phyloP scores from a whole-genome alignment of 2,888 invertebrate species.

The Seladonia tumulorum region DNA sequence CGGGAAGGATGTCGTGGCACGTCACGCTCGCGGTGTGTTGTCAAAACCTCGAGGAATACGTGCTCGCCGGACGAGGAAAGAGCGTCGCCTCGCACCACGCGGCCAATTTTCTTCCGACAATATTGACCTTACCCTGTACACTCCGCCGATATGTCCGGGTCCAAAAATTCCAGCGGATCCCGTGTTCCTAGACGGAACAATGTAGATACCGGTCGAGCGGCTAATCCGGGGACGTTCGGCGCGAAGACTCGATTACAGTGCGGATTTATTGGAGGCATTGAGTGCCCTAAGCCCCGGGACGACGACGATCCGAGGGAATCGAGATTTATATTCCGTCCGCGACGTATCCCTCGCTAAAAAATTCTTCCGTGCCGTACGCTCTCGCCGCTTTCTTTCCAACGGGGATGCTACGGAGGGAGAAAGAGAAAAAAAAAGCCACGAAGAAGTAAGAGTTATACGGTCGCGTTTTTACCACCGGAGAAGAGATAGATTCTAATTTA shows the following conservation, averaged over 20 bases:
- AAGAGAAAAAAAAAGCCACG: no score
- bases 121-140: conserved; percentile 70
- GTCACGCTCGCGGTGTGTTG: conserved; percentile 46
- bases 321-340: conserved; percentile 67
- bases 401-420: background rate
- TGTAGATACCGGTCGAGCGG: conserved; percentile 61
- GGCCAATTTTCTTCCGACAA: conserved; percentile 77
- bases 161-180: conserved; percentile 71
- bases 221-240: conserved; percentile 68
- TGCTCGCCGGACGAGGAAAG: conserved; percentile 61
- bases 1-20: conserved; percentile 11
- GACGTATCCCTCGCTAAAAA: conserved; percentile 36
- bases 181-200: conserved; percentile 56
- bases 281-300: conserved; percentile 65
- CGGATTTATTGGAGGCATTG: conserved; percentile 68
- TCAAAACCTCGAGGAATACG: conserved; percentile 60
- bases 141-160: conserved; percentile 35
- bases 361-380: conserved; percentile 36
- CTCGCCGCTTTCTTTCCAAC: conserved; percentile 33
- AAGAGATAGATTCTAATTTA: conserved; percentile 17
- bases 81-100: conserved; percentile 53
- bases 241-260: conserved; percentile 69
- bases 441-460: conserved; percentile 35
- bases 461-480: background rate
- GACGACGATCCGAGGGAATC: conserved; percentile 60